Base-by-base conservation (phyloP, 2,797 vertebrate species). In the Craterocephalus amniculus region DNA sequence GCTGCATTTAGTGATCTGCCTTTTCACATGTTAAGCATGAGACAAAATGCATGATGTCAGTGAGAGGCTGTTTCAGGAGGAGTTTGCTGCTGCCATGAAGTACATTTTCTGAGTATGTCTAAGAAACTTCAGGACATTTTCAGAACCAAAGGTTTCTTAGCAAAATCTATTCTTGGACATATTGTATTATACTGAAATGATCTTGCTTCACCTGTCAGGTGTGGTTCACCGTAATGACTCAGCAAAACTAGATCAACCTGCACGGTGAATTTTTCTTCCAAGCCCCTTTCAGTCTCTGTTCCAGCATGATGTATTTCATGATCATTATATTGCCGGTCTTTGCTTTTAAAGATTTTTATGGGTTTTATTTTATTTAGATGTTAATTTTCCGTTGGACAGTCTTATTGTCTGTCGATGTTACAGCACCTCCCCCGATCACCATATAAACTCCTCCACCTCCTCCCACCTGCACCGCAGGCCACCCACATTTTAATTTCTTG, bases 401-500 rank as follows among this genome's bases (percentile, higher is more conserved):
- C 71, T 75, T 68, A 62, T 83, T 78, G 78, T 87, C 72, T 83
- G 65, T 64, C 38, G 34, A 52, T 79, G 63, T 74, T 78, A 58
- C 67, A 76, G 66, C 70, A 65, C 67, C 78, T 79, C 80, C 76
- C 63, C 54, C 32, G 63, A 66, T 83, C 65, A 54, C 51, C 74
- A 71, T 32, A 6, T 78, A 74, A 80, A 81, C 68, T 64, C 67
- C 71, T 2, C 49, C 72, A 18, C 76, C 59, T 34, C 69, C 76
- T 76, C 75, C 82, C 71, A 67, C 70, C 76, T 76, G 72, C 85
- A 58, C 80, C 65, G 18, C 80, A 83, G 79, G 87, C 87, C 74
- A 29, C 86, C 87, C 81, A 82, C 86, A 87, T 94, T 93, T 94
- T 93, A 93, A 94, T 94, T 94, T 94, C 91, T 93, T 93, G 92